A percentile compares a stretch with the other conserved stretches of the same genome.
phyloP scores from a whole-genome alignment of 2,888 invertebrate genomes.

The Elegia similella region DNA sequence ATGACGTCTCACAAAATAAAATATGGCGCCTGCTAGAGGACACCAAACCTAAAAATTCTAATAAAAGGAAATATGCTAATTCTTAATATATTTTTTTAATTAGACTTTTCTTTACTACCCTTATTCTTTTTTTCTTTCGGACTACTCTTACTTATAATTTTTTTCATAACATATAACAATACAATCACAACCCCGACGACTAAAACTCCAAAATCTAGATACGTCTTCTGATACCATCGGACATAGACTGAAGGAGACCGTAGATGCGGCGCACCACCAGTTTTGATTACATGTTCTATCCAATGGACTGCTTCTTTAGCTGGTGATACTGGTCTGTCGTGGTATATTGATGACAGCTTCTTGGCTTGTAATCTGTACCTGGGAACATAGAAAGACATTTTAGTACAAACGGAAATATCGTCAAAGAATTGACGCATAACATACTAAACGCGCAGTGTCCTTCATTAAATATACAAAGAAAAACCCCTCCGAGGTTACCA shows the following conservation, averaged over 20 bases:
- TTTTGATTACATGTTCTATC: conserved; percentile 84
- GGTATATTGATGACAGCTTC: conserved; percentile 46
- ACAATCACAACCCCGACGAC: conserved; percentile 15
- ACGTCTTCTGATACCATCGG: conserved; percentile 57
- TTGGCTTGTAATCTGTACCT: conserved; percentile 43
- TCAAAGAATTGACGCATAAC: no score
- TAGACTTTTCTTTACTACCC: no score
- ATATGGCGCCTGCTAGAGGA: no score
- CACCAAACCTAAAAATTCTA: no score
- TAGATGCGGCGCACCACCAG: conserved; percentile 78
- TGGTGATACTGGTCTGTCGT: conserved; percentile 75
- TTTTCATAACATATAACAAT: not conserved
- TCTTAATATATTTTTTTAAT: no score
- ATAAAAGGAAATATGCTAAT: no score
- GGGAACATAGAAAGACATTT: conserved; percentile 19
- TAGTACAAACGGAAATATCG: no score
- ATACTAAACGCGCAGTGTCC: no score
- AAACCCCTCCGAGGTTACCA: no score
- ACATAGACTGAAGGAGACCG: conserved; percentile 46
- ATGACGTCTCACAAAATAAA: no score
- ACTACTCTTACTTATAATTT: not conserved
- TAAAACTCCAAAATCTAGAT: conserved; percentile 41
- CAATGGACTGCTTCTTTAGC: conserved; percentile 84
- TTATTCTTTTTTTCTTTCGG: conserved; percentile 1
- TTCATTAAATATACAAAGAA: no score